Evolutionary conservation across 2,113 vertebrate genomes (phyloP).

Genomic region (Seriola quinqueradiata): DNA sequence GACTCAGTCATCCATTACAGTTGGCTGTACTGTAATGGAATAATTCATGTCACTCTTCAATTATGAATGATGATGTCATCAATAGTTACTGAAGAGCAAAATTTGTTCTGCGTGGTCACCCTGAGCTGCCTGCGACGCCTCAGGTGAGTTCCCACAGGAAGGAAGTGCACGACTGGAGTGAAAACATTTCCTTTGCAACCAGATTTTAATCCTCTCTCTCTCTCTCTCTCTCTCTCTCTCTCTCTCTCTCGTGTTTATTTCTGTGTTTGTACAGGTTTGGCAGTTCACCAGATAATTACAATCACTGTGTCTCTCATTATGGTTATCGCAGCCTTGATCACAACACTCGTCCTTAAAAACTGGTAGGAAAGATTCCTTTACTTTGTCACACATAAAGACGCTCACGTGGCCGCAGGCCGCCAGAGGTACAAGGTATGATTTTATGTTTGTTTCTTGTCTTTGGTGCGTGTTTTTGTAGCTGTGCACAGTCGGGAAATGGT

Average conservation of each 20-base stretch:
- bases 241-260: conserved; percentile 15
- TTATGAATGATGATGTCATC: conserved; percentile 47
- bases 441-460: conserved; percentile 87
- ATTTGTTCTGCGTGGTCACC: not conserved
- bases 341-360: conserved; percentile 99
- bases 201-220: conserved; percentile 15
- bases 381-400: not conserved
- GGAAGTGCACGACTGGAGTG: not conserved
- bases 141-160: too few species aligned
- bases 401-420: not conserved
- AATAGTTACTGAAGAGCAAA: conserved; percentile 42
- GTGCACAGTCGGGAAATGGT: conserved; percentile 92
- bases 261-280: conserved; percentile 89
- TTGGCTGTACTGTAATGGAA: conserved; percentile 38
- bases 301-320: conserved; percentile 99
- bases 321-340: conserved; percentile 99
- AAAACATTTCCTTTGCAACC: not conserved
- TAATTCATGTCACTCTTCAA: conserved; percentile 45
- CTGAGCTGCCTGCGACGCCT: too few species aligned
- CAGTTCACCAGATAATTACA: conserved; percentile 99
- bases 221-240: too few species aligned
- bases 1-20: conserved; percentile 23
- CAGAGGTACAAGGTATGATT: conserved; percentile 85
- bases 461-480: conserved; percentile 91
- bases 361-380: conserved; percentile 92